phyloP scores from a whole-genome alignment of 2,888 invertebrate genomes.

The Acanthosoma haemorrhoidale region DNA sequence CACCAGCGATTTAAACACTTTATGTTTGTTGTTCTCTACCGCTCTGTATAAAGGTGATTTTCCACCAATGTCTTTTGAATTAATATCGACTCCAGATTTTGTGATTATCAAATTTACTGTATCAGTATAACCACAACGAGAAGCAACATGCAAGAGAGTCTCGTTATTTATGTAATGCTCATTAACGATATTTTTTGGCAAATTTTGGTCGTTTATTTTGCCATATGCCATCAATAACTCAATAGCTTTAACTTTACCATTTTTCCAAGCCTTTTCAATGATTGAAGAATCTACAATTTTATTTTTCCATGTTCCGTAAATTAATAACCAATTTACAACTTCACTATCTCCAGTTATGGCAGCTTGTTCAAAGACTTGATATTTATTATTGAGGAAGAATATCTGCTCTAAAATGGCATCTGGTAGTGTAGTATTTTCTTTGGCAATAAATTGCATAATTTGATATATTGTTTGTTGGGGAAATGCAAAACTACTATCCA shows the following conservation, averaged over 20 bases:
- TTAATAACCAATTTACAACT: not conserved
- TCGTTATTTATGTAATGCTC: not conserved
- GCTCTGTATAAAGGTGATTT: slow-evolving; percentile 7
- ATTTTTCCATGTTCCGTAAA: not conserved
- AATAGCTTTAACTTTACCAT: not conserved
- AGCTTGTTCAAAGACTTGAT: not conserved
- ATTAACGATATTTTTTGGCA: not conserved
- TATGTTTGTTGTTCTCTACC: not conserved
- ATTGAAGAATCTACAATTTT: not conserved
- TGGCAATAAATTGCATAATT: not conserved
- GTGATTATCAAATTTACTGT: not conserved
- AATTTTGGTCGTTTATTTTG: not conserved
- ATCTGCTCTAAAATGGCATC: not conserved
- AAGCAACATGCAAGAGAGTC: slow-evolving; percentile 9
- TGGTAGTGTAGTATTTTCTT: not conserved
- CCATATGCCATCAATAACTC: not conserved
- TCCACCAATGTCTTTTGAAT: not conserved
- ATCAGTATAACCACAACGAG: not conserved
- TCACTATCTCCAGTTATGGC: not conserved
- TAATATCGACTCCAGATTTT: not conserved
- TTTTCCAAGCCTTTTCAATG: not conserved
- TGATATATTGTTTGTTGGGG: not conserved
- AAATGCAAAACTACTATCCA: not conserved
- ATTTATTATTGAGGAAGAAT: not conserved
- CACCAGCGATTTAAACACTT: not conserved